Evolutionary conservation across 2,888 invertebrate genomes (phyloP), one percentile per base, ranked within the genome.

Genomic region (Cantharis flavilabris): DNA sequence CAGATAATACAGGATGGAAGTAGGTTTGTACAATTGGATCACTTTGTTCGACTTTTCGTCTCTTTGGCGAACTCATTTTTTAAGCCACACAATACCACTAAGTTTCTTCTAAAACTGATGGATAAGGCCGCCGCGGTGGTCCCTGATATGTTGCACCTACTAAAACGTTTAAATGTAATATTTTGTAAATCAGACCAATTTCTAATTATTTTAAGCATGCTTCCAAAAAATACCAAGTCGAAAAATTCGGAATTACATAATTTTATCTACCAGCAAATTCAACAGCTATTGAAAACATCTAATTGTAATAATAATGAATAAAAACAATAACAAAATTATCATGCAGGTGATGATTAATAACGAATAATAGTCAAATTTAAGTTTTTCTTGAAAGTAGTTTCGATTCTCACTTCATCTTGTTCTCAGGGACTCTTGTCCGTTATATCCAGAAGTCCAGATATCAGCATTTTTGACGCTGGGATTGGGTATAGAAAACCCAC

Each of bases 1-100:
- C 89, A 11, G 90, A 87, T 9, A 94, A 82, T 11, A 94, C 88
- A 0, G 92, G 90, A 71, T 81, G 80, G 33, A 76, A 78, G n/a
- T 26, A 16, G 0, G 30, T 10, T 13, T 62, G 26, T 5, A 16
- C 5, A 67, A 9, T 67, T 2, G 13, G 13, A 23, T 16, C 14
- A 20, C n/a, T 18, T 18, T 69, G 64, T 69, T 80, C 73, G 4
- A 81, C 23, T 77, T 80, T 81, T 75, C 73, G 75, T 72, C 77
- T 73, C 69, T 81, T 81, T 10, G 77, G 69, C n/a, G 69, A 67
- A 67, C 70, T 76, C 75, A 72, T 78, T 33, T 72, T 69, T 49
- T 49, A 49, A 49, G 13, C 33, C 13, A 33, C 13, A 33, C 33
- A 33, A 33, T n/a, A 33, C n/a, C 49, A 49, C 49, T n/a, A n/a